Evolutionary conservation across 2,888 invertebrate genomes (phyloP).

Genomic region (Sepiola atlantica): DNA sequence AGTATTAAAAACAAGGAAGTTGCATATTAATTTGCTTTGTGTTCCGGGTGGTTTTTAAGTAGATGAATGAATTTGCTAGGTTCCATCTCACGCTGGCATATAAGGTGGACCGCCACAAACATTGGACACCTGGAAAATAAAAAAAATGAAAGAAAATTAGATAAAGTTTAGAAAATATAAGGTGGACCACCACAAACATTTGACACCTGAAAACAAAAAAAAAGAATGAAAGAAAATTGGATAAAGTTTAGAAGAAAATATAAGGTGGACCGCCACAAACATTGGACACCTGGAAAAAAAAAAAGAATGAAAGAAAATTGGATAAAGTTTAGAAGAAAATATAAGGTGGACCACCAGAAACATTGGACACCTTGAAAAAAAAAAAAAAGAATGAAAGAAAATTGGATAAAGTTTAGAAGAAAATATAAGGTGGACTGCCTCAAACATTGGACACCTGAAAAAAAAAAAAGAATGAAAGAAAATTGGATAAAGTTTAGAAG

Average conservation of each 20-base stretch:
- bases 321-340: background rate
- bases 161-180: background rate
- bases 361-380: too few relatives aligned
- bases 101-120: conserved; percentile 94
- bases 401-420: too few relatives aligned
- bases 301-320: background rate
- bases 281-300: conserved; percentile 87
- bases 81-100: conserved; percentile 88
- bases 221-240: too few relatives aligned
- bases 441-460: conserved; percentile 97
- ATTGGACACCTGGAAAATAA: conserved; percentile 87
- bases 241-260: too few relatives aligned
- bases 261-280: conserved; percentile 94
- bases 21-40: conserved; percentile 79
- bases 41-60: conserved; percentile 95
- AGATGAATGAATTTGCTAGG: conserved; percentile 90
- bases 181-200: too few relatives aligned
- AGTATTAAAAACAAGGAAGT: too few relatives aligned
- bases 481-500: too few relatives aligned
- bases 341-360: too few relatives aligned
- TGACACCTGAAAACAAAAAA: too few relatives aligned
- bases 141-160: background rate
- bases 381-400: too few relatives aligned
- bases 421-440: conserved; percentile 95
- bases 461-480: too few relatives aligned